phyloP scores from a whole-genome alignment of 2,888 invertebrate genomes.

The Ichneumoninae sp. region DNA sequence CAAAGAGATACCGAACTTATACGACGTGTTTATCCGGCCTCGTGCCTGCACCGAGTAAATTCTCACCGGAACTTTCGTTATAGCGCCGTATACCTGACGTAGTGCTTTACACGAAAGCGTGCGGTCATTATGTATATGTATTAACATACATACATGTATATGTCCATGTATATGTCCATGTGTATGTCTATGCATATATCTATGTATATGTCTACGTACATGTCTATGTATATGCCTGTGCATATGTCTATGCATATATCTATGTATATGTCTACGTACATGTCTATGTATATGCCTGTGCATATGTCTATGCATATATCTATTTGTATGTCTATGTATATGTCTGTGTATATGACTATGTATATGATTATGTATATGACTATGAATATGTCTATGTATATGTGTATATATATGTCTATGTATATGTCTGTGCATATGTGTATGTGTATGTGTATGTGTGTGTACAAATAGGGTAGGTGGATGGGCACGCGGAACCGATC shows the following conservation, averaged over 20 bases:
- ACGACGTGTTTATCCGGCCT: slow-evolving; percentile 68
- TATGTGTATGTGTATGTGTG: no score
- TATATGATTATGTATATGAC: not conserved
- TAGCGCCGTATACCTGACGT: slow-evolving; percentile 6
- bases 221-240: not conserved
- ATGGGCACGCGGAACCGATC: slow-evolving; percentile 5
- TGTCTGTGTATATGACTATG: not conserved
- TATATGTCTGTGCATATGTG: not conserved
- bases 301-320: no score
- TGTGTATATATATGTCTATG: not conserved
- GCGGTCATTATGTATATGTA: not conserved
- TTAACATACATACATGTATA: not conserved
- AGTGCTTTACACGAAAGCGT: not conserved
- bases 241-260: not conserved
- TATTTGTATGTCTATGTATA: no score
- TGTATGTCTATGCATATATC: no score
- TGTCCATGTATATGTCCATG: not conserved
- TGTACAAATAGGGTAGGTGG: not conserved
- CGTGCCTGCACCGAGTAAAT: slow-evolving; percentile 63
- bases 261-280: no score
- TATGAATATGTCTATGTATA: no score
- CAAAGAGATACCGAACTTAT: slow-evolving; percentile 64
- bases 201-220: no score
- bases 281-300: not conserved
- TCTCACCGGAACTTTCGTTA: slow-evolving; percentile 62